These are phyloP conservation scores for Andrena minutula DNA, from an alignment of 2,888 invertebrate species.

Conservation along the genomic window DNA sequence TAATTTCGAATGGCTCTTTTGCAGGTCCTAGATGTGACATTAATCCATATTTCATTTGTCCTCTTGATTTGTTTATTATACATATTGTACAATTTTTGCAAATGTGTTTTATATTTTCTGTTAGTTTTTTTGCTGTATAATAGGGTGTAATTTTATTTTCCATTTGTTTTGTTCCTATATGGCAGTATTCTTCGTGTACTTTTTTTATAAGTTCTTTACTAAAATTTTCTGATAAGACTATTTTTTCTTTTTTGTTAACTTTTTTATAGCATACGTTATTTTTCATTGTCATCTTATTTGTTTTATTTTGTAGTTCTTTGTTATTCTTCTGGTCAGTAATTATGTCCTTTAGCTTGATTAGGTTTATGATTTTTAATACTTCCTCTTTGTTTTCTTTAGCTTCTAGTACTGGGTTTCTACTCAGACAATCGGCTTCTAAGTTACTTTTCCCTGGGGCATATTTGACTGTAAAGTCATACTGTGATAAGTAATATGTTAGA, in stretches of 20 bases:
- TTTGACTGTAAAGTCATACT: too few species aligned
- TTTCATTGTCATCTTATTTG: neutral
- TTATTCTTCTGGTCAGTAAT: neutral
- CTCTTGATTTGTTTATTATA: neutral
- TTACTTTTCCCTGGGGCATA: too few species aligned
- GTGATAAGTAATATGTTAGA: too few species aligned
- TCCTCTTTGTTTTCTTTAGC: neutral
- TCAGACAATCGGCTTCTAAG: too few species aligned
- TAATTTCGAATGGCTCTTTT: neutral
- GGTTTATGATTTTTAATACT: too few species aligned
- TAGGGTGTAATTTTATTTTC: constrained; percentile 13
- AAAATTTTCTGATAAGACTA: neutral
- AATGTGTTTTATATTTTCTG: constrained; percentile 19
- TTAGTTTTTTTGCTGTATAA: constrained; percentile 24
- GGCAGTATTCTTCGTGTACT: constrained; percentile 11
- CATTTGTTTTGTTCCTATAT: constrained; percentile 21
- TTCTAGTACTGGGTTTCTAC: neutral
- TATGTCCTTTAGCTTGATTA: neutral
- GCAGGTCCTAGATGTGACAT: neutral
- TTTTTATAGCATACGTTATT: constrained; percentile 1
- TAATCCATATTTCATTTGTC: neutral
- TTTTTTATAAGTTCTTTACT: constrained; percentile 21
- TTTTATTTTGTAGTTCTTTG: neutral
- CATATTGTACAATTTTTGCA: constrained; percentile 8
- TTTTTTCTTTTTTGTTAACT: neutral